Evolutionary conservation across 2,113 vertebrate species (phyloP), one percentile per base, ranked within the genome.

Genomic region (Epinephelus lanceolatus): DNA sequence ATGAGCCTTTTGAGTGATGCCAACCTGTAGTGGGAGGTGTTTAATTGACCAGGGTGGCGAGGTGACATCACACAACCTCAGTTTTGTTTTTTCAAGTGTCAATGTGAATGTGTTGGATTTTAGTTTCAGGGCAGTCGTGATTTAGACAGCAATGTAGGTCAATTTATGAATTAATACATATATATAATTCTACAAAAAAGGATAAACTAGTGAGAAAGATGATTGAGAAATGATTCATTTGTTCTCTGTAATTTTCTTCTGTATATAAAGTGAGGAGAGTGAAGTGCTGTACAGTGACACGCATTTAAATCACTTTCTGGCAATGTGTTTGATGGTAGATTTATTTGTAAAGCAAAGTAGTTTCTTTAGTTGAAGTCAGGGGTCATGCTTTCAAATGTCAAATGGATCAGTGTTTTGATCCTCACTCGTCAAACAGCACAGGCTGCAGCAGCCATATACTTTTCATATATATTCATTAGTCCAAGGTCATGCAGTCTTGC

Each of bases 1-100:
- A 96, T 95, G 91, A 95, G 96, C 93, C 93, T 94, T 94, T 93
- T 94, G 93, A 95, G 92, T 94, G 91, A 95, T 93, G 85, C 87
- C 88, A 91, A 90, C 87, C 86, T 83, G 30, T 91, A 71, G 96
- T 96, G 95, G 96, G 96, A 96, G 95, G 95, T 96, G 95, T 95
- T 95, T 96, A 96, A 96, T 96, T 96, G 95, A 95, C 92, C 92
- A 76, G 88, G 84, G 90, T 92, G 89, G 87, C 72, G 27, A 76
- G 89, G 91, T 95, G 94, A 93, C 94, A 94, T 93, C 90, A 90
- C 88, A 90, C 88, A 91, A 94, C 93, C 93, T 92, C 79, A 57
- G 76, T 90, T 93, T 93, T 90, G 82, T 90, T 93, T 90, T 94
- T 89, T 91, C 73, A 92, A 81, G 85, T 88, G 93, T 87, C 49